Conservation (phyloP, 2,113 vertebrate genomes). For the Xiphophorus couchianus region DNA sequence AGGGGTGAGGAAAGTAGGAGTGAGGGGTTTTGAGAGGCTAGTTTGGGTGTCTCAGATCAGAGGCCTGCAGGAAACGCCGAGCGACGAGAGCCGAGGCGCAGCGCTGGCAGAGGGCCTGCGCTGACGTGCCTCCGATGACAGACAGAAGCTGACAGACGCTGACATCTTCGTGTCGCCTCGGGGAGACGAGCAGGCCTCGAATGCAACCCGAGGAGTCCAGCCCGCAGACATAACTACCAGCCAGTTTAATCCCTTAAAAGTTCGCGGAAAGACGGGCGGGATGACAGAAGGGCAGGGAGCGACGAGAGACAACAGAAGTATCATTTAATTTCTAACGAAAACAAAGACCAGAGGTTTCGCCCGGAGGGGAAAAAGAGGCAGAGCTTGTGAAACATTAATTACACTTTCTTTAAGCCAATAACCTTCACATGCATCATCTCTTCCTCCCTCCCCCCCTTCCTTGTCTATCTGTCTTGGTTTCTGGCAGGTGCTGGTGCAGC, state of each 20-base stretch:
- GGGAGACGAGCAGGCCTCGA: constrained; percentile 65
- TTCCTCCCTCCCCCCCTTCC: neutral
- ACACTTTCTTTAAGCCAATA: constrained; percentile 48
- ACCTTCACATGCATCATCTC: constrained; percentile 24
- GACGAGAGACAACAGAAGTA: constrained; percentile 64
- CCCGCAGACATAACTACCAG: constrained; percentile 66
- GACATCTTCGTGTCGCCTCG: constrained; percentile 79
- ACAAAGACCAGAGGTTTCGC: constrained; percentile 40
- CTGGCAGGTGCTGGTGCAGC: constrained; percentile 15
- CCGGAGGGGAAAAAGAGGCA: constrained; percentile 36
- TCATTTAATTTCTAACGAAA: constrained; percentile 69
- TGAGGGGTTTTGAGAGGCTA: constrained; percentile 34
- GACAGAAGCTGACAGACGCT: constrained; percentile 79
- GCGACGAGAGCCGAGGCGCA: constrained; percentile 69
- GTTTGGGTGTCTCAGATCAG: constrained; percentile 72
- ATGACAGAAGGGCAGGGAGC: constrained; percentile 72
- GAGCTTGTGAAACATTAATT: constrained; percentile 79
- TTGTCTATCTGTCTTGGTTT: constrained; percentile 57
- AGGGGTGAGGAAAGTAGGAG: constrained; percentile 17
- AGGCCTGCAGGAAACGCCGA: constrained; percentile 71
- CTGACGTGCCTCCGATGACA: constrained; percentile 76
- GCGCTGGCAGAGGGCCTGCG: constrained; percentile 54
- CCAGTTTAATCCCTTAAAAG: constrained; percentile 72
- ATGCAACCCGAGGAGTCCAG: constrained; percentile 78
- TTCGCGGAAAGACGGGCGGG: constrained; percentile 65